A percentile compares a stretch with the other conserved stretches of the same genome.
phyloP scores from a whole-genome alignment of 2,797 vertebrate species.

The Alauda arvensis region DNA sequence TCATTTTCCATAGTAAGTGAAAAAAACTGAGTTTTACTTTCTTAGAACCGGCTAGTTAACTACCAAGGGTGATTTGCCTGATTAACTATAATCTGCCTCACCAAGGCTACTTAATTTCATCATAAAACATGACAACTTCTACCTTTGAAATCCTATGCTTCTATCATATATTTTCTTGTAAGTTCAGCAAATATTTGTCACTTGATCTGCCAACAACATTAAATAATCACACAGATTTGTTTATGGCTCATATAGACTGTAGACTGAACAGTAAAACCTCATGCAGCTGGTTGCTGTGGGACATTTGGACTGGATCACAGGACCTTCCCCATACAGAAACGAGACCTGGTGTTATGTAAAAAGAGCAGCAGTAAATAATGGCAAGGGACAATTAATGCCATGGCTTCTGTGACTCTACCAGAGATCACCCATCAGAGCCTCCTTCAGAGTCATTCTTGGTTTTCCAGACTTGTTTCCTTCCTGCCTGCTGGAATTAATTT shows the following conservation, averaged over 20 bases:
- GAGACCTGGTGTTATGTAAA: background rate
- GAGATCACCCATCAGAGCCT: background rate
- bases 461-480: background rate
- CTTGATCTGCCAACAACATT: background rate
- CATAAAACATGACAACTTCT: background rate
- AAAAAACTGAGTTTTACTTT: background rate
- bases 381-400: background rate
- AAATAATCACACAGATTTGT: background rate
- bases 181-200: background rate
- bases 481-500: background rate
- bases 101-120: background rate
- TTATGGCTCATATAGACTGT: background rate
- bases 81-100: background rate
- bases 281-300: background rate
- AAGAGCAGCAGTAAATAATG: background rate
- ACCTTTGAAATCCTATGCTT: background rate
- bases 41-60: background rate
- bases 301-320: background rate
- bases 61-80: background rate
- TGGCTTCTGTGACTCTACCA: background rate
- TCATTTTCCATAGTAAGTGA: background rate
- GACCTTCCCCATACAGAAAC: background rate
- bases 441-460: background rate
- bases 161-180: background rate
- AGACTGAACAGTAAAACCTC: background rate